A percentile compares a stretch with the other conserved stretches of the same genome.
Evolutionary conservation across 2,113 vertebrate genomes (phyloP).

Genomic region (Syngnathus typhle): DNA sequence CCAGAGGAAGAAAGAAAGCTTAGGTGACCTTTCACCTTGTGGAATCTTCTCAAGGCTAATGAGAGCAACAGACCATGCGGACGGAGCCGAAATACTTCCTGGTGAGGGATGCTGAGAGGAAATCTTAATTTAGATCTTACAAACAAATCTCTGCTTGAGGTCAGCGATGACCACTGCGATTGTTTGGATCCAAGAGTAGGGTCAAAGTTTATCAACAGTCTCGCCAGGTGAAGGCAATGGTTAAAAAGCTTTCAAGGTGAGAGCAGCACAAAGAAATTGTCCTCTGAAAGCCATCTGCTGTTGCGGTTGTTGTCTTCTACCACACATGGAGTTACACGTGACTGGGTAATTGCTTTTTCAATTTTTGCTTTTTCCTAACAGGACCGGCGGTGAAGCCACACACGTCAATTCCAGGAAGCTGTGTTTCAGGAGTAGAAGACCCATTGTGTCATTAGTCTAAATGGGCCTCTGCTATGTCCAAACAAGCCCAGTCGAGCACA

Average conservation of each 20-base stretch:
- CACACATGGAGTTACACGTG: neutral
- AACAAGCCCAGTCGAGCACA: neutral
- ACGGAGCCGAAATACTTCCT: conserved; percentile 24
- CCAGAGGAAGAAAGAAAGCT: conserved; percentile 21
- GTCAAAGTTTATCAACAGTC: conserved; percentile 23
- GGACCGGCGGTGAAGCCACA: conserved; percentile 34
- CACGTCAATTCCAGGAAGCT: conserved; percentile 29
- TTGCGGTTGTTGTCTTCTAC: conserved; percentile 19
- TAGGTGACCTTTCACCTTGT: conserved; percentile 14
- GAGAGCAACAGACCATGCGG: conserved; percentile 40
- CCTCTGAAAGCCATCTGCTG: conserved; percentile 16
- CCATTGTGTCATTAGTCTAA: conserved; percentile 42
- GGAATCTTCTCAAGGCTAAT: conserved; percentile 31
- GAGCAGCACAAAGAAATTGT: neutral
- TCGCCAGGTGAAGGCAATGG: conserved; percentile 16
- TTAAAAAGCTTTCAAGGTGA: conserved; percentile 45
- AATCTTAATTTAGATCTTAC: neutral
- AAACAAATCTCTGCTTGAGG: conserved; percentile 5
- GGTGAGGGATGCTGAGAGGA: conserved; percentile 19
- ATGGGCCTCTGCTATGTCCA: conserved; percentile 31
- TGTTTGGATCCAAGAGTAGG: conserved; percentile 19
- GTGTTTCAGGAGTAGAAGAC: conserved; percentile 17
- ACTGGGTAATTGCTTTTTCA: conserved; percentile 58
- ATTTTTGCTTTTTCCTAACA: conserved; percentile 51
- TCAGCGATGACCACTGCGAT: conserved; percentile 9